Evolutionary conservation across 2,113 vertebrate genomes (phyloP), one percentile per base, ranked within the genome.

Genomic region (Entomyzon cyanotis): DNA sequence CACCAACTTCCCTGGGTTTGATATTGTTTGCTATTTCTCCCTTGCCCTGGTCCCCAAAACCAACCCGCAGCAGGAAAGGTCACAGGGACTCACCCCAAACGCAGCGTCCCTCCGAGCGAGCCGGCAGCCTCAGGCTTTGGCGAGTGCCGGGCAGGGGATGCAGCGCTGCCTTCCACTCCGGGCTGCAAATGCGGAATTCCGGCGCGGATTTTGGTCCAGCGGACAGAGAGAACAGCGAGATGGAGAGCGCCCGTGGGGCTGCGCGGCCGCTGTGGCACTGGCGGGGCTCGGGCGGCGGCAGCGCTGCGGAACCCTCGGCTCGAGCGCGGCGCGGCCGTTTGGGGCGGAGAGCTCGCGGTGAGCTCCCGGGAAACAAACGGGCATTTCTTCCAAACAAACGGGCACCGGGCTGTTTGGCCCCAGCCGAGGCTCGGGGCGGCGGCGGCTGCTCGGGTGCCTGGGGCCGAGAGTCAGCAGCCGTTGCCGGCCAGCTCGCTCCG

Each of bases 1-100:
- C 28, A 20, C 37, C 28, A 16, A 0, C 6, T 17, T 10, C 23
- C 41, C 15, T 12, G 5, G 0, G 1, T 39, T 46, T 16, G 23
- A 4, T 0, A 13, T 33, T 42, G 11, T 41, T 69, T 49, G 8
- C 35, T 6, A 28, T 23, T 65, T 21, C 39, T 49, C 63, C 49
- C 62, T 50, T 13, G 47, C 24, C n/a, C 60, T 2, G 23, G 9
- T 30, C 25, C 46, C 63, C 83, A 17, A 27, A 76, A 59, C 52
- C 13, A 31, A 35, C 42, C 53, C 3, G 13, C 1, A 19, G 11
- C 13, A 39, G 24, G 19, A 5, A 33, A 3, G 23, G 16, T 55
- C 11, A 15, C 67, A 3, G 25, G 25, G 20, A 25, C 21, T 4
- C 68, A 5, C 14, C 12, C 20, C 31, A 1, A 9, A 22, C 37